phyloP scores from a whole-genome alignment of 35 echinoderm and acorn worm genomes.

The Hemicentrotus pulcherrimus region DNA sequence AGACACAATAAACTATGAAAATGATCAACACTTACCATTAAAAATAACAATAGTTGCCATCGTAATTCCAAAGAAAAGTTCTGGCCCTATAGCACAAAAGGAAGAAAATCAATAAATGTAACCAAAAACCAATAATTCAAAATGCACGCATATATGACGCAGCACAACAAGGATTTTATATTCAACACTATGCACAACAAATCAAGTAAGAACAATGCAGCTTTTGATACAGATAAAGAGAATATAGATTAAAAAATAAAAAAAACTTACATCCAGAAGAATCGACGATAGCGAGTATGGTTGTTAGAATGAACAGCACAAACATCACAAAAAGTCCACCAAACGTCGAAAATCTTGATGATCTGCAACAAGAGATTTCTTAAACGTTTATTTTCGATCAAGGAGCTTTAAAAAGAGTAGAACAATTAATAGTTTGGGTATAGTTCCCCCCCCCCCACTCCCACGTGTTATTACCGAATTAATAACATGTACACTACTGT shows the following conservation, averaged over 20 bases:
- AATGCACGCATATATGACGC: neutral
- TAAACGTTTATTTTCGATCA: neutral
- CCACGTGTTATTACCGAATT: too few relatives aligned
- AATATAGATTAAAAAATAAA: neutral
- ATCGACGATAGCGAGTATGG: slow-evolving; percentile 85
- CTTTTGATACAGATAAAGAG: neutral
- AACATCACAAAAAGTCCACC: slow-evolving; percentile 80
- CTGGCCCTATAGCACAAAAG: slow-evolving; percentile 73
- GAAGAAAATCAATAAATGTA: neutral
- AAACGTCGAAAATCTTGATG: slow-evolving; percentile 65
- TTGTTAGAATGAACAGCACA: slow-evolving; percentile 82
- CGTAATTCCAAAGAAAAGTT: slow-evolving; percentile 83
- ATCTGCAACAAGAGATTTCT: slow-evolving; percentile 45
- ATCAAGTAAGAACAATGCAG: neutral
- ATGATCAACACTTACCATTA: slow-evolving; percentile 71
- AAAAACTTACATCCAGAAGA: slow-evolving; percentile 89
- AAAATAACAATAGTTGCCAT: slow-evolving; percentile 87
- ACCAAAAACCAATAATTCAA: neutral
- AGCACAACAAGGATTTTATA: neutral
- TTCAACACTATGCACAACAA: neutral
- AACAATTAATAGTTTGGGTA: too few relatives aligned
- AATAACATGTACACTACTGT: too few relatives aligned
- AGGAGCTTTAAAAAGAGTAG: too few relatives aligned
- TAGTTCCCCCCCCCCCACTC: too few relatives aligned
- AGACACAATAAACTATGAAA: neutral